Evolutionary conservation across 2,113 vertebrate species (phyloP), one percentile per base, ranked within the genome.

Genomic region (Redunca redunca): DNA sequence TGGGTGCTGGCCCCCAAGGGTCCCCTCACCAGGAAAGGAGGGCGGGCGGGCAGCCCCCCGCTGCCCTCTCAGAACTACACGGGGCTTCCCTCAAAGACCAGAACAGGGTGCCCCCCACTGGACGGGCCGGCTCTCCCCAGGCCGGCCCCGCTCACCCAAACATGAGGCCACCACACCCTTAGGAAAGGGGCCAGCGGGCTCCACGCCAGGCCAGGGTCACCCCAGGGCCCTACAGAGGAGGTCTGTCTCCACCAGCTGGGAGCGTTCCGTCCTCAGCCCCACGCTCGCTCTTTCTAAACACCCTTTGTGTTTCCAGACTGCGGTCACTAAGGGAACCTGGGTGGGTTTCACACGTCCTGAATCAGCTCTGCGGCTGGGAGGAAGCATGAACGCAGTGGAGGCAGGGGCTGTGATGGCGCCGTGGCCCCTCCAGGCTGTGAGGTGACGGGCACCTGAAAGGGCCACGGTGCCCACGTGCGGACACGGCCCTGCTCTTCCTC

Each of bases 241-340:
- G 48, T 15, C 67, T 30, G 30, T 46, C 1, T 21, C 48, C 55
- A 64, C 40, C 53, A 11, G 10, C 11, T 48, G 23, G 40, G 28
- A 80, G 58, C 11, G 16, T 28, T 15, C 17, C 46, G 1, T 7
- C 28, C 13, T 28, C 25, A 33, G 64, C 14, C 25, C 33, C 6
- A 0, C 0, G 28, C 43, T 43, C 2, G 6, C 3, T 46, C 25
- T 52, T 60, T 48, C 40, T 13, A 7, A 60, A 43, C 0, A 1
- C 26, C 77, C 60, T 60, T 23, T 43, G 15, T 36, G 43, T 92
- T 33, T 30, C 60, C n/a, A 25, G 62, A 36, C 25, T 12, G 7
- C 7, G 7, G 74, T 71, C 58, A 17, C 16, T n/a, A 58, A 23
- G n/a, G 62, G 26, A 60, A 55, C 33, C 6, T 0, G n/a, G 23